Evolutionary conservation across 1,140 invertebrate genomes (phyloP).

Genomic region (Tetramorium simillimum): DNA sequence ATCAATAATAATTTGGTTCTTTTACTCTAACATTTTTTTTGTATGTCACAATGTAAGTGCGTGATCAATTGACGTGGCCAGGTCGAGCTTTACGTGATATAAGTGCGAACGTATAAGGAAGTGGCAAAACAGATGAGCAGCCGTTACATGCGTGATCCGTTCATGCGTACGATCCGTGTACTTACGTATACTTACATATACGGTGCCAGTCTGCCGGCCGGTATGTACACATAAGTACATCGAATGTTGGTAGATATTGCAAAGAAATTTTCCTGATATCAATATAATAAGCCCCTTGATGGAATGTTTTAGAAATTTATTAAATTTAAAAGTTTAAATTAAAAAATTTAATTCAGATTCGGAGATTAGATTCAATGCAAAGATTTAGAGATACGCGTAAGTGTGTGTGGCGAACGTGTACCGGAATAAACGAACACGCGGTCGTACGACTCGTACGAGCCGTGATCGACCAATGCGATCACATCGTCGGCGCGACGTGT

Average conservation of each 20-base stretch:
- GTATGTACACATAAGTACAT: too few species aligned
- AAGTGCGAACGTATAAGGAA: conserved; percentile 9
- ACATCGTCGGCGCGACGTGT: background rate
- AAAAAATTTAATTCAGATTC: too few species aligned
- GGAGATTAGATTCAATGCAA: too few species aligned
- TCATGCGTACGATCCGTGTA: conserved; percentile 11
- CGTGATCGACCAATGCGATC: conserved; percentile 21
- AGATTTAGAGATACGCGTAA: too few species aligned
- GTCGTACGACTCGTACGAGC: conserved; percentile 20
- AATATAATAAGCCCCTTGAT: too few species aligned
- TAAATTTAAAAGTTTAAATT: too few species aligned
- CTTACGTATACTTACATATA: too few species aligned
- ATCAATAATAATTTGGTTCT: background rate
- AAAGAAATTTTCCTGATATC: too few species aligned
- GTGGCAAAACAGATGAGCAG: background rate
- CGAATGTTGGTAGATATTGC: too few species aligned
- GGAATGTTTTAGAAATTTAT: too few species aligned
- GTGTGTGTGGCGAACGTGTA: background rate
- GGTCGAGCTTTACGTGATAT: conserved; percentile 13
- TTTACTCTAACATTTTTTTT: background rate
- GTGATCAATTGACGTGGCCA: background rate
- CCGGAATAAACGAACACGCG: background rate
- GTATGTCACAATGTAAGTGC: conserved; percentile 15
- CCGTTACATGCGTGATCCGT: background rate
- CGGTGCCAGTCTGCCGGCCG: background rate